Percentiles rank a stretch among this genome's conserved stretches.
phyloP scores from a whole-genome alignment of 2,888 invertebrate genomes.

The Subacronicta megacephala region DNA sequence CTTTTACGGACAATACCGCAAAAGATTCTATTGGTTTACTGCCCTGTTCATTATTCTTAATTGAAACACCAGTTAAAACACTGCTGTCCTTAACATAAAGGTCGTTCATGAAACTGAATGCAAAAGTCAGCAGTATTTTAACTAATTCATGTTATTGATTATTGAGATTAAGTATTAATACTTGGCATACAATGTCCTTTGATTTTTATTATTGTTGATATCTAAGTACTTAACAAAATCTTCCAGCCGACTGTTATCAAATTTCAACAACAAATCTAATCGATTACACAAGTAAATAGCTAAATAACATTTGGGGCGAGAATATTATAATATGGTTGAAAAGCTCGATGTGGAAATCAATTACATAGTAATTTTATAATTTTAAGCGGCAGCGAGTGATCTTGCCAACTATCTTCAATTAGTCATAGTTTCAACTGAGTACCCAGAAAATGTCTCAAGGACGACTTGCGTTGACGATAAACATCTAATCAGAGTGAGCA shows the following conservation, averaged over 20 bases:
- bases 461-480: conserved; percentile 33
- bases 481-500: conserved; percentile 21
- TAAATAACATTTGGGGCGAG: conserved; percentile 8
- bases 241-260: background rate
- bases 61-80: background rate
- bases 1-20: background rate
- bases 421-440: conserved; percentile 43
- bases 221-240: background rate
- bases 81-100: background rate
- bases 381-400: conserved; percentile 40
- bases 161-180: conserved; percentile 31
- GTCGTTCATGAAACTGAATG: background rate
- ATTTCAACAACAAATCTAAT: conserved; percentile 6
- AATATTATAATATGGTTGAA: conserved; percentile 15
- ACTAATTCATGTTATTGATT: conserved; percentile 15
- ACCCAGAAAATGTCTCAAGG: conserved; percentile 37
- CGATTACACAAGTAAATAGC: conserved; percentile 2
- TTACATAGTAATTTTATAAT: conserved; percentile 44
- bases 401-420: conserved; percentile 46
- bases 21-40: too few relatives aligned
- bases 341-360: conserved; percentile 41
- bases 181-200: conserved; percentile 14
- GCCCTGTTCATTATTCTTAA: too few relatives aligned
- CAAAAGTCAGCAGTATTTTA: background rate
- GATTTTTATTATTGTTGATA: conserved; percentile 13